Base-by-base conservation (phyloP, 2,113 vertebrate genomes). In the Takifugu bimaculatus region DNA sequence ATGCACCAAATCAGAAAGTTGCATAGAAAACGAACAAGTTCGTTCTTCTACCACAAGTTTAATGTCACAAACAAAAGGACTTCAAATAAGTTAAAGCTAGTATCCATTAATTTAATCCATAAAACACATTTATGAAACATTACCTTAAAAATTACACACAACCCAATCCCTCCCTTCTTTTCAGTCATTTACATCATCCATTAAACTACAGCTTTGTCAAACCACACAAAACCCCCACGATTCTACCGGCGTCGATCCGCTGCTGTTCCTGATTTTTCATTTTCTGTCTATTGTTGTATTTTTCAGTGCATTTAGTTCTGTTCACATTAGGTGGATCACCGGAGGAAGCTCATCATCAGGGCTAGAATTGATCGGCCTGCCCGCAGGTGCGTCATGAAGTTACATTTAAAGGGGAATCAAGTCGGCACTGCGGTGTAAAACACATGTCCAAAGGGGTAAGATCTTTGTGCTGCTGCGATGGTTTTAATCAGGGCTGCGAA, bases 301-400 rank as follows among this genome's bases (percentile, higher is more conserved):
- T 73, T 32, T 32, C 3, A 29, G 5, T 32, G 67, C 72, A 63
- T 75, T 62, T 60, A 58, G 44, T 49, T 57, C 47, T 48, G 65
- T 65, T 71, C 70, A 51, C 60, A 77, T 77, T 80, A 71, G 63
- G 70, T 53, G 63, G 73, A 75, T 82, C 75, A 77, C 68, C 75
- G 5, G 26, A 61, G 67, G 55, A 62, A 35, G 58, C 48, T 57
- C 58, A 61, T 80, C 80, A 72, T 60, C 25, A 5, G 57, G 70
- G 65, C 70, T 53, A 71, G 69, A 85, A 83, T 13, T 68, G 65
- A 75, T 50, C 20, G 66, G 55, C 71, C 48, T 13, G 7, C 13
- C 60, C 26, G 9, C 39, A 44, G 71, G 68, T 63, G 57, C 63
- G 57, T 78, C 49, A 2, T 29, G 29, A 29, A 3, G 29, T 29